Percentiles rank a stretch among this genome's conserved stretches.
These are phyloP conservation scores for Microcaecilia unicolor DNA, from an alignment of 2,797 vertebrate species.

Conservation along the genomic window DNA sequence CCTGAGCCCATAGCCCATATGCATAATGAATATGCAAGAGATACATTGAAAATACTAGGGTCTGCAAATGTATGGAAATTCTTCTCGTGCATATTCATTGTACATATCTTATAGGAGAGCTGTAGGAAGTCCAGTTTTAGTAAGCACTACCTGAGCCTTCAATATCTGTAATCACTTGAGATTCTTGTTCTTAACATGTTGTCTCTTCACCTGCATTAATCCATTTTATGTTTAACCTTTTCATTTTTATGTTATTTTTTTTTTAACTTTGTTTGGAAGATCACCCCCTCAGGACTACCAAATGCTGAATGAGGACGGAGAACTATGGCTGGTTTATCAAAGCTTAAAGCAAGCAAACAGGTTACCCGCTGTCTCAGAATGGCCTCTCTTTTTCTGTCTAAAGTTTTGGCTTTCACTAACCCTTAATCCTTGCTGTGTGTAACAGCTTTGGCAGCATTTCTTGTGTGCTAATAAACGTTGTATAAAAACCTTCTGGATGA, in stretches of 20 bases:
- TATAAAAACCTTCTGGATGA: background rate
- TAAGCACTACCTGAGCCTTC: too few species aligned
- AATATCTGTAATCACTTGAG: too few species aligned
- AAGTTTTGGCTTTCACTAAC: constrained; percentile 52
- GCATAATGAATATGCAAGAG: too few species aligned
- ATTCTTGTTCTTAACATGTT: constrained; percentile 2
- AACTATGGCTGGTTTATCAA: constrained; percentile 98
- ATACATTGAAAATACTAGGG: too few species aligned
- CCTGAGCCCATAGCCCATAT: too few species aligned
- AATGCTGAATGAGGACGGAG: constrained; percentile 96
- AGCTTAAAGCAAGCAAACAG: constrained; percentile 98
- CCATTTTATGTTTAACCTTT: constrained; percentile 44
- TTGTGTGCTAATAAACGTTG: constrained; percentile 22
- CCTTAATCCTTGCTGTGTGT: constrained; percentile 24
- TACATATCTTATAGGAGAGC: too few species aligned
- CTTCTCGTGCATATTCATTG: too few species aligned
- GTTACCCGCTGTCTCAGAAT: constrained; percentile 66
- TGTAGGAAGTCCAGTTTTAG: too few species aligned
- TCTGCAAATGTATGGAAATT: too few species aligned
- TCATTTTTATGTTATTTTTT: constrained; percentile 48
- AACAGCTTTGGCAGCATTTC: constrained; percentile 36
- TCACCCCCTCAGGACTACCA: constrained; percentile 81
- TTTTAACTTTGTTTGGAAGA: constrained; percentile 77
- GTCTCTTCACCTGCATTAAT: constrained; percentile 35
- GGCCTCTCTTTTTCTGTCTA: constrained; percentile 26